Percentiles rank a stretch among this genome's conserved stretches.
These are phyloP conservation scores for Strigamia crassipes DNA, from an alignment of 2,888 invertebrate species.

Conservation along the genomic window DNA sequence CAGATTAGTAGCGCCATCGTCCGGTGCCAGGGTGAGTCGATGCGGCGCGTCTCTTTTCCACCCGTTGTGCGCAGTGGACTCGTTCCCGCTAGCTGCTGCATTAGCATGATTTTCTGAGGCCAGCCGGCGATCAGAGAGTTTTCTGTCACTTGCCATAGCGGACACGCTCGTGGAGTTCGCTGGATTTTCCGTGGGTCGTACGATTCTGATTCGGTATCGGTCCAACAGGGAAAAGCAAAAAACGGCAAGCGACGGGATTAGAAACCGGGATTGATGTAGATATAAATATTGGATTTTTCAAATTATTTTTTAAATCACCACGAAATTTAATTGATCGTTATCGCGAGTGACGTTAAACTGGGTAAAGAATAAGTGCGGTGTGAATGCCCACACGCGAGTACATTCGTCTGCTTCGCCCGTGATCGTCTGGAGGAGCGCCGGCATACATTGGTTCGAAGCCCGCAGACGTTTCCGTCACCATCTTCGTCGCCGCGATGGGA, in stretches of 20 bases:
- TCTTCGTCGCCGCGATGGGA: conserved; percentile 33
- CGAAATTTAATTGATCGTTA: conserved; percentile 10
- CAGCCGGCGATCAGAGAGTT: conserved; percentile 40
- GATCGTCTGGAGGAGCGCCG: conserved; percentile 5
- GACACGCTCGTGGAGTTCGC: conserved; percentile 35
- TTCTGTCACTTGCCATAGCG: conserved; percentile 38
- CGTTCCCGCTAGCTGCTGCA: conserved; percentile 39
- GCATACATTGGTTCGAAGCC: neutral
- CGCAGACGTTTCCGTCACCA: conserved; percentile 31
- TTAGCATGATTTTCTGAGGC: conserved; percentile 38
- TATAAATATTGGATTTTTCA: conserved; percentile 5
- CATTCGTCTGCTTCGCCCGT: conserved; percentile 27
- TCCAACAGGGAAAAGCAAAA: neutral
- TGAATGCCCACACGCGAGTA: conserved; percentile 35
- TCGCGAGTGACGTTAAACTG: conserved; percentile 36
- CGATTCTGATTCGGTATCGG: conserved; percentile 14
- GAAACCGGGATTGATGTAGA: conserved; percentile 23
- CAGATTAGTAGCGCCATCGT: conserved; percentile 20
- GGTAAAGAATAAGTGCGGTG: neutral
- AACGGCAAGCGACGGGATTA: conserved; percentile 20
- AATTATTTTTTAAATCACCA: neutral
- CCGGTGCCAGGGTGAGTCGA: conserved; percentile 14
- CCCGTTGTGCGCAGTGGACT: conserved; percentile 10
- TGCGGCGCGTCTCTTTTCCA: neutral
- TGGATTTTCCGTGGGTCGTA: conserved; percentile 26